Percentiles rank a stretch among this genome's conserved stretches.
phyloP scores from a whole-genome alignment of 2,888 invertebrate genomes.

The Adela reaumurella region DNA sequence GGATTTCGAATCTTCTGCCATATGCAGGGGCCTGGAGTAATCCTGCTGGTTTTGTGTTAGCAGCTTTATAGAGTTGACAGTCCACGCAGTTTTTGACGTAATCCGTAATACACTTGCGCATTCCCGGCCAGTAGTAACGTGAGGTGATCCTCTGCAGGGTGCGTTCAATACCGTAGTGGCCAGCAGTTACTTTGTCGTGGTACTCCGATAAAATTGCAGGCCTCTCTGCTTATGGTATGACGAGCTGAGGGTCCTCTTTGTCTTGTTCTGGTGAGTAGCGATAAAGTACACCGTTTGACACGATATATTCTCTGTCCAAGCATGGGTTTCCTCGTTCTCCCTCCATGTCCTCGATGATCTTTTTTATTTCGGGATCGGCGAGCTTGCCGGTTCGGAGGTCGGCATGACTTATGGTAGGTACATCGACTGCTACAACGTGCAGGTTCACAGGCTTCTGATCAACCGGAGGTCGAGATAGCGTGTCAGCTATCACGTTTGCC shows the following conservation, averaged over 20 bases:
- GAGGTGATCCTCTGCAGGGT: conserved; percentile 8
- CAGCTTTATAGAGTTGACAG: conserved; percentile 19
- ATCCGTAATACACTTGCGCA: conserved; percentile 11
- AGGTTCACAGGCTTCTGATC: neutral
- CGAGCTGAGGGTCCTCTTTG: neutral
- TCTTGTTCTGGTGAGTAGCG: neutral
- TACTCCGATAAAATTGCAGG: neutral
- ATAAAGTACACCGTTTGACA: neutral
- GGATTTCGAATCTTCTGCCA: conserved; percentile 14
- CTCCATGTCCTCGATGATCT: conserved; percentile 5
- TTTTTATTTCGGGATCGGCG: conserved; percentile 4
- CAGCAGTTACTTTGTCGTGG: conserved; percentile 5
- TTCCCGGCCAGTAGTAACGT: conserved; percentile 13
- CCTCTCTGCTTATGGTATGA: neutral
- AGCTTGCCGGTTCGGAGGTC: conserved; percentile 3
- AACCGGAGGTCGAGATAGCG: conserved; percentile 19
- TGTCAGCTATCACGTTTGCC: conserved; percentile 26
- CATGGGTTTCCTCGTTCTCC: neutral
- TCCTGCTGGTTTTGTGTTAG: conserved; percentile 19
- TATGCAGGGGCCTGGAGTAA: conserved; percentile 16
- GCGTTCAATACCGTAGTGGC: conserved; percentile 12
- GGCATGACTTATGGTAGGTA: neutral
- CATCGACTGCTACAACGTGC: conserved; percentile 1
- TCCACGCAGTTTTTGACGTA: conserved; percentile 13
- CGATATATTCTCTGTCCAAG: neutral